These are phyloP conservation scores for Lepidochrysops patricia DNA, from an alignment of 2,888 invertebrate genomes.

Conservation along the genomic window DNA sequence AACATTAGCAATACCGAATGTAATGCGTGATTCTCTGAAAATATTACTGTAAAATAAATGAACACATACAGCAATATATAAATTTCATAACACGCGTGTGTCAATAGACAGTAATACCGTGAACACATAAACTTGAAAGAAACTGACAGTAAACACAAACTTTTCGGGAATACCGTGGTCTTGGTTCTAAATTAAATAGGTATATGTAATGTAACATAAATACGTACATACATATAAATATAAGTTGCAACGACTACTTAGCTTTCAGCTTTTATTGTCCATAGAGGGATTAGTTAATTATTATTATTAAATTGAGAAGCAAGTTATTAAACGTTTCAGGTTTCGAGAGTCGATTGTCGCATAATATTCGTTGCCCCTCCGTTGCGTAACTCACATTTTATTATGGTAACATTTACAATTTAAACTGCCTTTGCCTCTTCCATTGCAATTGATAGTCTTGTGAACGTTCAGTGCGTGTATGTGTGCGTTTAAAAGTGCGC, in stretches of 20 bases:
- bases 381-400: constrained; percentile 19
- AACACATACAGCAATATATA: neutral
- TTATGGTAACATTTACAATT: constrained; percentile 39
- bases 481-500: constrained; percentile 29
- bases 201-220: no score
- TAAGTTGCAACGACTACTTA: no score
- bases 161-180: no score
- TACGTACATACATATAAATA: no score
- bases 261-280: no score
- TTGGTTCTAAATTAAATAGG: no score
- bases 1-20: no score
- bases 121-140: no score
- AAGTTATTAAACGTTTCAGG: constrained; percentile 15
- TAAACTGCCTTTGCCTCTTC: constrained; percentile 33
- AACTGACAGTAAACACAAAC: no score
- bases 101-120: neutral
- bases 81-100: neutral
- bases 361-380: no score
- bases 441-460: constrained; percentile 32
- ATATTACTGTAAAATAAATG: neutral
- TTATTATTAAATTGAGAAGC: constrained; percentile 2
- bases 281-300: no score
- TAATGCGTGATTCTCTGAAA: neutral
- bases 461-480: constrained; percentile 1
- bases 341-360: constrained; percentile 15